phyloP scores from a whole-genome alignment of 1,140 invertebrate species.

The Arion vulgaris region DNA sequence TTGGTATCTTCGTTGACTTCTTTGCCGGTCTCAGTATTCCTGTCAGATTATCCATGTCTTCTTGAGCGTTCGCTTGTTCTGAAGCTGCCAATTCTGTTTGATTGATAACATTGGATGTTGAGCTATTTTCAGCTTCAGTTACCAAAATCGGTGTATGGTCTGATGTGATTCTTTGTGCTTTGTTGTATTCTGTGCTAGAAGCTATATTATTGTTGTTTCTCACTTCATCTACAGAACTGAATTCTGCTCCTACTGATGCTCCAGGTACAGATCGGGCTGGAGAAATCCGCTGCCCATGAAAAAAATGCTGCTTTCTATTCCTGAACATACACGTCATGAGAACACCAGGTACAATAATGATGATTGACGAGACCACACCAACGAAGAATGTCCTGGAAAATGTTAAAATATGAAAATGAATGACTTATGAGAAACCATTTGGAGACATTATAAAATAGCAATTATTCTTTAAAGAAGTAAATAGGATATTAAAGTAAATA shows the following conservation, averaged over 20 bases:
- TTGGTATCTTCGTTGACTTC: background rate
- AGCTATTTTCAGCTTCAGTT: too few relatives aligned
- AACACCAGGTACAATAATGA: slow-evolving; percentile 66
- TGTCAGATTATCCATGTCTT: background rate
- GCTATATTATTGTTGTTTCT: background rate
- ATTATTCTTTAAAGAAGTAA: too few relatives aligned
- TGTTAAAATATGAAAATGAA: too few relatives aligned
- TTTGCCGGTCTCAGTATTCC: background rate
- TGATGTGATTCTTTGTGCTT: too few relatives aligned
- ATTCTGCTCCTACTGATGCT: background rate
- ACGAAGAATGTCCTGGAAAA: slow-evolving; percentile 54
- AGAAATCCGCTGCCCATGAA: background rate
- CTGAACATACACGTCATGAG: slow-evolving; percentile 48
- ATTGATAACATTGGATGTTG: background rate
- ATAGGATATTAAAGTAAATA: too few relatives aligned
- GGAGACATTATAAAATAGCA: too few relatives aligned
- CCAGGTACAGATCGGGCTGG: background rate
- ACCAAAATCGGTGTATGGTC: too few relatives aligned
- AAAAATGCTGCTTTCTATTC: slow-evolving; percentile 28
- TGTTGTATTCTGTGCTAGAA: background rate
- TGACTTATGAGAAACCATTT: too few relatives aligned
- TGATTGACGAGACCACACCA: slow-evolving; percentile 58
- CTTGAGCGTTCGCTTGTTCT: background rate
- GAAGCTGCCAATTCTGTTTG: background rate
- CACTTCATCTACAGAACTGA: background rate